Conservation (phyloP, 1,140 invertebrate genomes). For the Agrilus planipennis region DNA sequence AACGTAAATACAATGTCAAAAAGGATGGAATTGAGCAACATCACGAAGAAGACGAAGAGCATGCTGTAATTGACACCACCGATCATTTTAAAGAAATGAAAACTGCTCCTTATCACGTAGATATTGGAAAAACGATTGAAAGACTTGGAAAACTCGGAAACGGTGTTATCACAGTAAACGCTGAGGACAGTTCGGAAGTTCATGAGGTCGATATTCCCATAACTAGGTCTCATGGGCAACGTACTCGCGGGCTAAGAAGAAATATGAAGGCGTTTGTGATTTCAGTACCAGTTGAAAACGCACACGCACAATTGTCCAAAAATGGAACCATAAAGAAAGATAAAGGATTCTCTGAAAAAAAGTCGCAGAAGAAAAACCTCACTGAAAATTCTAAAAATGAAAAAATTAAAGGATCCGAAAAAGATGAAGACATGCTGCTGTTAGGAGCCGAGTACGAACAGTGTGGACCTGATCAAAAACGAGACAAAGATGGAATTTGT, state of each 20-base stretch:
- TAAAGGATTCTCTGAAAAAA: background rate
- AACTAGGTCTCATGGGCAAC: constrained; percentile 17
- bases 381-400: background rate
- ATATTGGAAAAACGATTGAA: constrained; percentile 22
- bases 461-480: constrained; percentile 44
- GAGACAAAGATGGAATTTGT: constrained; percentile 43
- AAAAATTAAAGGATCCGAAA: constrained; percentile 8
- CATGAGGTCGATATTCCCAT: constrained; percentile 13
- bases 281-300: constrained; percentile 23
- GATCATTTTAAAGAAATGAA: constrained; percentile 32
- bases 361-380: background rate
- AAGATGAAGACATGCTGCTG: constrained; percentile 34
- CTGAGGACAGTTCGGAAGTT: too few species aligned
- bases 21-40: background rate
- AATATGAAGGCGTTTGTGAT: constrained; percentile 20
- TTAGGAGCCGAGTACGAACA: constrained; percentile 43
- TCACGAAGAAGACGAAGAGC: background rate
- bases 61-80: constrained; percentile 12
- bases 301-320: background rate
- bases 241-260: constrained; percentile 12
- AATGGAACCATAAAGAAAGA: background rate
- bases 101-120: constrained; percentile 32
- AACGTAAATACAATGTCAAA: constrained; percentile 3
- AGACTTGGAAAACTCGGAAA: constrained; percentile 21
- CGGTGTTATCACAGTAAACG: constrained; percentile 5